phyloP scores from a whole-genome alignment of 2,113 vertebrate species.

The Geococcyx californianus region DNA sequence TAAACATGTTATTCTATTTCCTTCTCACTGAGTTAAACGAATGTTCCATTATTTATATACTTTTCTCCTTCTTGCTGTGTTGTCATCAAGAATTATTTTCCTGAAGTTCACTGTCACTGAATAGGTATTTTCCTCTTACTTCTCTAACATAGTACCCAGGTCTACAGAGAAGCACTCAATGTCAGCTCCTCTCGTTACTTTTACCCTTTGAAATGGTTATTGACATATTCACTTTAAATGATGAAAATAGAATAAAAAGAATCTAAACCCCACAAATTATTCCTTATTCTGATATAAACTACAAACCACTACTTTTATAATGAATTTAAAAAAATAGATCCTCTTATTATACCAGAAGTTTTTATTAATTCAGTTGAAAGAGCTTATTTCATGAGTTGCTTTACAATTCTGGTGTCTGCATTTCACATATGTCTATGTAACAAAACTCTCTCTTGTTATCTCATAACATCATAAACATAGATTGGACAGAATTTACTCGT shows the following conservation, averaged over 20 bases:
- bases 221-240: neutral
- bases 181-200: neutral
- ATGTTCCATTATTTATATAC: neutral
- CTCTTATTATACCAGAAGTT: neutral
- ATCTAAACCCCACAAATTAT: neutral
- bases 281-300: neutral
- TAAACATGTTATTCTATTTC: constrained; percentile 53
- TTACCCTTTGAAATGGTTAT: neutral
- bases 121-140: neutral
- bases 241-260: neutral
- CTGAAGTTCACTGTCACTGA: neutral
- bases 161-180: neutral
- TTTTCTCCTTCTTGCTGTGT: neutral
- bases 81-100: constrained; percentile 10
- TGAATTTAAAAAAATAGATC: neutral
- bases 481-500: neutral
- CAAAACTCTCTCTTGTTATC: neutral
- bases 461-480: neutral
- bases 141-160: neutral
- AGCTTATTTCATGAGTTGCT: neutral
- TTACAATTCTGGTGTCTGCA: neutral
- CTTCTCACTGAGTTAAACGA: constrained; percentile 13
- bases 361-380: neutral
- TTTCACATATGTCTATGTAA: neutral
- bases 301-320: neutral